These are phyloP conservation scores for Rhamphomyia laevipes DNA, from an alignment of 2,888 invertebrate genomes.

Conservation along the genomic window DNA sequence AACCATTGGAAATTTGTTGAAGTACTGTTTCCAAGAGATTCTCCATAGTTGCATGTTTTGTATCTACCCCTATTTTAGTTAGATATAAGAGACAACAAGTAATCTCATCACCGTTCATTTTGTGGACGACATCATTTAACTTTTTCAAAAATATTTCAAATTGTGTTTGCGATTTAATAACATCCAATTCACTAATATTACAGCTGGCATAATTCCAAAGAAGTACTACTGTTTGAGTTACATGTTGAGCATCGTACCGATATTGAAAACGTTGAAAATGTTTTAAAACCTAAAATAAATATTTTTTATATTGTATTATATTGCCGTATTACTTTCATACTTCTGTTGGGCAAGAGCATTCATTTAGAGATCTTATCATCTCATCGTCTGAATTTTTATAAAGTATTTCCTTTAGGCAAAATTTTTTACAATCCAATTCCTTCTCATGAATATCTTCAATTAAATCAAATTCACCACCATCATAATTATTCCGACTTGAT, in stretches of 20 bases:
- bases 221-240: constrained; percentile 1
- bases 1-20: constrained; percentile 22
- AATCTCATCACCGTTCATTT: constrained; percentile 33
- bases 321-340: not conserved
- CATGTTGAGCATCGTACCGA: constrained; percentile 1
- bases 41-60: constrained; percentile 28
- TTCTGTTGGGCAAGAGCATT: not conserved
- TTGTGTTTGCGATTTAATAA: constrained; percentile 6
- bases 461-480: constrained; percentile 3
- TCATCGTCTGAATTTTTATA: constrained; percentile 6
- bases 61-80: constrained; percentile 37
- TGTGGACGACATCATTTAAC: constrained; percentile 24
- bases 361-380: constrained; percentile 4
- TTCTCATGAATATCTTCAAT: constrained; percentile 4
- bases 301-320: not conserved
- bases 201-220: not conserved
- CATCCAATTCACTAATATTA: not conserved
- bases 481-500: too few species aligned
- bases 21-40: constrained; percentile 26
- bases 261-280: not conserved
- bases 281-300: constrained; percentile 5
- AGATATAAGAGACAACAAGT: constrained; percentile 39
- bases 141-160: constrained; percentile 16
- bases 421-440: constrained; percentile 3
- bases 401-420: constrained; percentile 3